phyloP scores from a whole-genome alignment of 2,797 vertebrate genomes.

The Rhinatrema bivittatum region DNA sequence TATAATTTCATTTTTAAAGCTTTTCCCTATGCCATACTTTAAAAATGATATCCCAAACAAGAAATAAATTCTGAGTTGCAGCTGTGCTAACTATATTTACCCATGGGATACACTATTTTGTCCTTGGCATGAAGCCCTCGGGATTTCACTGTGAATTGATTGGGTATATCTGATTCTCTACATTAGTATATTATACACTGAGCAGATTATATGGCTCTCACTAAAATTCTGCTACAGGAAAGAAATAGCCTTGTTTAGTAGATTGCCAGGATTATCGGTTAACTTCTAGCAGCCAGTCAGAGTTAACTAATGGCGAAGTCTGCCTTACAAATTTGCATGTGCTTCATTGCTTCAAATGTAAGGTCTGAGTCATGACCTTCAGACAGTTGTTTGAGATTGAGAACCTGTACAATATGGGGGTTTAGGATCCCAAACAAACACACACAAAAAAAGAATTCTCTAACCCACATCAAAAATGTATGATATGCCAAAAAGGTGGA shows the following conservation, averaged over 20 bases:
- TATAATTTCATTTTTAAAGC: constrained; percentile 69
- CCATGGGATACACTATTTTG: constrained; percentile 56
- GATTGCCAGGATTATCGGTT: constrained; percentile 31
- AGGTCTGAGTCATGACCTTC: no score
- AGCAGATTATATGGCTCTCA: background rate
- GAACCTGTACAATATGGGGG: no score
- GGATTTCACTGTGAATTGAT: constrained; percentile 37
- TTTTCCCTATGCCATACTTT: constrained; percentile 57
- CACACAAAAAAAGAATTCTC: no score
- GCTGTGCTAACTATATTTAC: constrained; percentile 52
- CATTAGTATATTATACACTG: constrained; percentile 10
- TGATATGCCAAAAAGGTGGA: no score
- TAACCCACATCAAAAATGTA: no score
- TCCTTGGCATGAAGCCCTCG: constrained; percentile 53
- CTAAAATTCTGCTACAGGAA: background rate
- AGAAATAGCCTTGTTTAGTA: constrained; percentile 29
- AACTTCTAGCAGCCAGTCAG: no score
- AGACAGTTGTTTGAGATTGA: no score
- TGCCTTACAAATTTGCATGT: no score
- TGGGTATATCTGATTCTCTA: constrained; percentile 19
- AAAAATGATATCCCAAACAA: constrained; percentile 62
- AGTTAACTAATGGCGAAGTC: no score
- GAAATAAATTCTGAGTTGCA: constrained; percentile 64
- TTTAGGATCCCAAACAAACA: no score
- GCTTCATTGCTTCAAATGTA: no score